Conservation (phyloP, 1,140 invertebrate genomes). For the Probaryconus sp. region DNA sequence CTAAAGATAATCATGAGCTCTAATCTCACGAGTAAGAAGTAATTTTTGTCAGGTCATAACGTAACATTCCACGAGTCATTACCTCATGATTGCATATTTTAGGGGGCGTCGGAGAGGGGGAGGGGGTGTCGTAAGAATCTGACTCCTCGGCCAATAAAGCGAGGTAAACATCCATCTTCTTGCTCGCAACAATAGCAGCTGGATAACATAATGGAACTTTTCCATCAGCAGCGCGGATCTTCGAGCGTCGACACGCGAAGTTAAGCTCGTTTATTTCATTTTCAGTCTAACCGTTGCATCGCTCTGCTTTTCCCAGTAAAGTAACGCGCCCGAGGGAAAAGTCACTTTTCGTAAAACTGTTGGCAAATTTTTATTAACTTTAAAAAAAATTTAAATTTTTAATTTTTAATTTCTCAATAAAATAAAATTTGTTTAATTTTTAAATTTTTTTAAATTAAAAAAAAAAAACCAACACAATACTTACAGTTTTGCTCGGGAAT, state of each 20-base stretch:
- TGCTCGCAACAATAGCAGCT: conserved; percentile 59
- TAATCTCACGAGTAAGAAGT: too few species aligned
- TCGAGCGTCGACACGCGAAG: conserved; percentile 54
- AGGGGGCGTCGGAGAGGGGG: too few species aligned
- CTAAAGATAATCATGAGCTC: too few species aligned
- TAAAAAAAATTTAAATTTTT: too few species aligned
- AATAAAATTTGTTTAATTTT: too few species aligned
- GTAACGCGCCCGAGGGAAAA: conserved; percentile 46
- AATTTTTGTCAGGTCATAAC: conserved; percentile 26
- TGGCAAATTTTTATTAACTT: too few species aligned
- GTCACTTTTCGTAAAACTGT: conserved; percentile 39
- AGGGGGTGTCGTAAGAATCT: conserved; percentile 16
- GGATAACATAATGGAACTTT: conserved; percentile 71
- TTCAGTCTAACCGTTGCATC: conserved; percentile 52
- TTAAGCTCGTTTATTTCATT: conserved; percentile 61
- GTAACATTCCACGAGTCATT: conserved; percentile 56
- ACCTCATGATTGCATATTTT: conserved; percentile 40
- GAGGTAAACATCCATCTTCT: conserved; percentile 66
- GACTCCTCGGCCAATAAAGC: conserved; percentile 34
- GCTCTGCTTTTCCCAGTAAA: conserved; percentile 30
- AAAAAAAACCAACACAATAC: too few species aligned
- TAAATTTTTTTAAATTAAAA: too few species aligned
- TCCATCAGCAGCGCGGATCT: conserved; percentile 67
- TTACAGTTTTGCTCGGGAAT: too few species aligned
- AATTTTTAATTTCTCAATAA: too few species aligned